phyloP scores from a whole-genome alignment of 2,888 invertebrate genomes.

The Lasioglossum vierecki region DNA sequence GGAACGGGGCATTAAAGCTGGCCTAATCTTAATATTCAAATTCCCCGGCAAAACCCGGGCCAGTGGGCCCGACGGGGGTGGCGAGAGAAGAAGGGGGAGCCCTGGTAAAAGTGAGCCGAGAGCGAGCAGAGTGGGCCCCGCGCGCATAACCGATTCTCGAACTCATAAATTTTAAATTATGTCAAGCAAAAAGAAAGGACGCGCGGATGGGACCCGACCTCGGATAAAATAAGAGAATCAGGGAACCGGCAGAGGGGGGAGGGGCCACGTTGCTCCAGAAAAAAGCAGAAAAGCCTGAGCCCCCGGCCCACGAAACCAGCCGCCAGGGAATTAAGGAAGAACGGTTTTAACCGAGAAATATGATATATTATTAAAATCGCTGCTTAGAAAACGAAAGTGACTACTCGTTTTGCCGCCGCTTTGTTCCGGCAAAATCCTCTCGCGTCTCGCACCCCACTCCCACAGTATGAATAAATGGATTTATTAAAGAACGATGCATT shows the following conservation, averaged over 20 bases:
- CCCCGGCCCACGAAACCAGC: conserved; percentile 39
- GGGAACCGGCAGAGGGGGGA: conserved; percentile 21
- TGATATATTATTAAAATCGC: neutral
- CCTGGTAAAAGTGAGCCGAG: conserved; percentile 46
- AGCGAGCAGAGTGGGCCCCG: conserved; percentile 34
- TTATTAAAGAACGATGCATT: no score
- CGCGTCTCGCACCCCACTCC: no score
- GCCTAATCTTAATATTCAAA: conserved; percentile 83
- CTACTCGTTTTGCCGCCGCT: neutral
- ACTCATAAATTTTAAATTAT: conserved; percentile 84
- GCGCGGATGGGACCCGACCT: conserved; percentile 73
- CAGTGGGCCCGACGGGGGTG: conserved; percentile 48
- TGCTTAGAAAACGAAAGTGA: neutral
- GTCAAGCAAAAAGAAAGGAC: conserved; percentile 78
- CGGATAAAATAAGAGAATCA: conserved; percentile 73
- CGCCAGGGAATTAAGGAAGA: conserved; percentile 61
- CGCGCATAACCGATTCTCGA: conserved; percentile 80
- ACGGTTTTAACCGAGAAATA: conserved; percentile 15
- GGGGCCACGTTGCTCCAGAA: conserved; percentile 62
- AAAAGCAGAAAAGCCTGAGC: conserved; percentile 67
- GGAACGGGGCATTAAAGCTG: conserved; percentile 63
- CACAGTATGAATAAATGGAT: no score
- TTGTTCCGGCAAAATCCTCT: neutral
- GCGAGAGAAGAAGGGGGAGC: conserved; percentile 42
- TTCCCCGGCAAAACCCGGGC: conserved; percentile 75